Percentiles rank a stretch among this genome's conserved stretches.
Conservation (phyloP, 2,888 invertebrate species). For the Punctoribates punctum region DNA sequence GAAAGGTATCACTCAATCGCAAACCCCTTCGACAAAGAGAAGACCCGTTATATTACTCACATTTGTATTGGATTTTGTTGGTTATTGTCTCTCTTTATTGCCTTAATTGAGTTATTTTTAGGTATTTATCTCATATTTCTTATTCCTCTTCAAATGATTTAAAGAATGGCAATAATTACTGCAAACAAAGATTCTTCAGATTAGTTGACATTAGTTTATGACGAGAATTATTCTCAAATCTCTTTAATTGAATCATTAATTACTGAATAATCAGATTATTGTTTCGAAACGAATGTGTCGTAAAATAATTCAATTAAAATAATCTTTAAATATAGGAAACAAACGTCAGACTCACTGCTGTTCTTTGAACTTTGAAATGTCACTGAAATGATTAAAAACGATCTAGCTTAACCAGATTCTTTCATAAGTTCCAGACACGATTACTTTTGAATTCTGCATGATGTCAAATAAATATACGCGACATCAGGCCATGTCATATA, state of each 20-base stretch:
- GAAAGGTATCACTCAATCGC: constrained; percentile 42
- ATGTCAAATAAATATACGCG: not conserved
- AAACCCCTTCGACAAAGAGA: constrained; percentile 42
- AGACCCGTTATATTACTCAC: constrained; percentile 26
- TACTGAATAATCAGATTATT: no score
- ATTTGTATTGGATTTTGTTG: constrained; percentile 31
- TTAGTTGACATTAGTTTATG: no score
- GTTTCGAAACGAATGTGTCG: no score
- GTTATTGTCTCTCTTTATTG: constrained; percentile 26
- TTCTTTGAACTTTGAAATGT: not conserved
- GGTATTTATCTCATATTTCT: not conserved
- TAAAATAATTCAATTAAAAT: no score
- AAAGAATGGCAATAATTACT: no score
- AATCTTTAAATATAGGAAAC: no score
- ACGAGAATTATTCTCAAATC: no score
- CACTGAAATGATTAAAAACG: no score
- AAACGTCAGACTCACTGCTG: not conserved
- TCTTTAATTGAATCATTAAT: no score
- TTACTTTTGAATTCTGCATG: constrained; percentile 39
- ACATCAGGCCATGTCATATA: constrained; percentile 36
- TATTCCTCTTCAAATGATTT: not conserved
- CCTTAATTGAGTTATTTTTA: constrained; percentile 31
- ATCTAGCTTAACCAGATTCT: no score
- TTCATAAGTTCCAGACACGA: constrained; percentile 33
- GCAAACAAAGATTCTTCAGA: no score